A percentile compares a stretch with the other conserved stretches of the same genome.
Evolutionary conservation across 2,888 invertebrate species (phyloP).

Genomic region (Rhaphigaster nebulosa): DNA sequence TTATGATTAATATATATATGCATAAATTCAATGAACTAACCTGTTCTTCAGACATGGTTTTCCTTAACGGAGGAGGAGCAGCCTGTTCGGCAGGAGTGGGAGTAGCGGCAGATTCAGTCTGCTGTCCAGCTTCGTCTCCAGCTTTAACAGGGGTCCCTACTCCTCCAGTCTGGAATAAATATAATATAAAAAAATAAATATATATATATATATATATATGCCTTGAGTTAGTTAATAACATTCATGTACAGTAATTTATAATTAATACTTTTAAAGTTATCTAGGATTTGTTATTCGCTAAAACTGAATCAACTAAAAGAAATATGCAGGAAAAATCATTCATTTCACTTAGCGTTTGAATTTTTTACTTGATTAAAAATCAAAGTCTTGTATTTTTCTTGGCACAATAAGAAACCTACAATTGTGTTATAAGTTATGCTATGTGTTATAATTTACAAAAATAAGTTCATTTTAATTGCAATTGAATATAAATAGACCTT

Average conservation of each 20-base stretch:
- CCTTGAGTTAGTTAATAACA: not conserved
- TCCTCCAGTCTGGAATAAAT: constrained; percentile 51
- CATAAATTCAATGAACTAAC: not conserved
- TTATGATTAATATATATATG: too few relatives aligned
- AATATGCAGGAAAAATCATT: not conserved
- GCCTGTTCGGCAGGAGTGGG: constrained; percentile 65
- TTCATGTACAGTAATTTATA: too few relatives aligned
- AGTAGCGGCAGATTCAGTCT: constrained; percentile 61
- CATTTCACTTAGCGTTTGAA: not conserved
- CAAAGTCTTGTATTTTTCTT: too few relatives aligned
- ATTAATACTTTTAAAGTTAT: too few relatives aligned
- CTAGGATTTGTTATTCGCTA: too few relatives aligned
- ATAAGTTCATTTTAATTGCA: too few relatives aligned
- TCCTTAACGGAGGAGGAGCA: constrained; percentile 64
- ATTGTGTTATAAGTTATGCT: too few relatives aligned
- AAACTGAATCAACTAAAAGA: too few relatives aligned
- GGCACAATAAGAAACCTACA: too few relatives aligned
- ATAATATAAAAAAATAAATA: not conserved
- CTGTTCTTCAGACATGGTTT: constrained; percentile 43
- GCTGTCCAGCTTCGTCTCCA: constrained; percentile 56
- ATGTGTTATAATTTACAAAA: too few relatives aligned
- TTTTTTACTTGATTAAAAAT: not conserved
- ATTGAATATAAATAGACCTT: too few relatives aligned
- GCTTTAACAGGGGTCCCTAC: constrained; percentile 27
- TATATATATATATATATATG: not conserved